These are phyloP conservation scores for Syngnathus floridae DNA, from an alignment of 2,113 vertebrate genomes.

Conservation along the genomic window DNA sequence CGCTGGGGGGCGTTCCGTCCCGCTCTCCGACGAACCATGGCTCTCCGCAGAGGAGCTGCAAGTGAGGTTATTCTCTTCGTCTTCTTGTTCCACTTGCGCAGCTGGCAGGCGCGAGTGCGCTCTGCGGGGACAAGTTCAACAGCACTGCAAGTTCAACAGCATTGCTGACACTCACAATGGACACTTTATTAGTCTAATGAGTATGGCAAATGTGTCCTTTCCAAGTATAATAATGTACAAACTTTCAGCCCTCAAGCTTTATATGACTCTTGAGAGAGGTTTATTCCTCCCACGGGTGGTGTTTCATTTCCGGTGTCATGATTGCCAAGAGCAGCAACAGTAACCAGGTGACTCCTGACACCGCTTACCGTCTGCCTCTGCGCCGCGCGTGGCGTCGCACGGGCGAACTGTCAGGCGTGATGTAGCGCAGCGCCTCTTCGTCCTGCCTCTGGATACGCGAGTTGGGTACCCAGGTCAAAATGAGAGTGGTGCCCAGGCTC, in stretches of 20 bases:
- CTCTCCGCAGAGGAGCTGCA: slow-evolving; percentile 57
- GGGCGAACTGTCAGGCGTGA: slow-evolving; percentile 91
- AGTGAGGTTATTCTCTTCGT: slow-evolving; percentile 64
- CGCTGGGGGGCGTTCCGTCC: slow-evolving; percentile 22
- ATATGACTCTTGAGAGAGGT: neutral
- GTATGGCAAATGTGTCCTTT: neutral
- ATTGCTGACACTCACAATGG: neutral
- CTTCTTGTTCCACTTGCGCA: slow-evolving; percentile 67
- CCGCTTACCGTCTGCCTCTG: slow-evolving; percentile 55
- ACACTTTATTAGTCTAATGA: neutral
- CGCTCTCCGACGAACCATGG: slow-evolving; percentile 52
- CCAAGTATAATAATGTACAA: neutral
- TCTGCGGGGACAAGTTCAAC: slow-evolving; percentile 24
- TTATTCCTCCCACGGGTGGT: neutral
- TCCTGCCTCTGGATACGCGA: slow-evolving; percentile 92
- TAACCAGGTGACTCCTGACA: neutral
- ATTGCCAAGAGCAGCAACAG: neutral
- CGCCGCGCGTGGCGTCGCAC: slow-evolving; percentile 80
- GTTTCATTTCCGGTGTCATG: neutral
- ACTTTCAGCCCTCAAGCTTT: neutral
- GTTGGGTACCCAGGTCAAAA: slow-evolving; percentile 96
- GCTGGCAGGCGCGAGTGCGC: slow-evolving; percentile 41
- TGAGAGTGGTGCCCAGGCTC: slow-evolving; percentile 84
- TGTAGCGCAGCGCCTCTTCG: slow-evolving; percentile 88
- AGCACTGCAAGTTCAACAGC: too few species aligned